Conservation (phyloP, 30 jellyfish, hydroid and myxozoan genomes). For the Mastigias papua region DNA sequence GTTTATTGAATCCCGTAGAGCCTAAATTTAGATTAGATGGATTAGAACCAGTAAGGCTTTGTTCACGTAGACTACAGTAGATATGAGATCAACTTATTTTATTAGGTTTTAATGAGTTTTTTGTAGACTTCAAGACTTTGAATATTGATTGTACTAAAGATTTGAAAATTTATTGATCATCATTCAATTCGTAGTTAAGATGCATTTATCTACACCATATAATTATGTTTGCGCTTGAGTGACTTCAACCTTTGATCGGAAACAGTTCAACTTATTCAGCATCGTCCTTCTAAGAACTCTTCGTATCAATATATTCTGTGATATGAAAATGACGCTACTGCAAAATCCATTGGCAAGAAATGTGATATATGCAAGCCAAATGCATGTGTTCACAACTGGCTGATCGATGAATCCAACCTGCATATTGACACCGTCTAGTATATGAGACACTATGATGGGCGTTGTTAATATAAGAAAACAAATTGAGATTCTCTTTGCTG, state of each 20-base stretch:
- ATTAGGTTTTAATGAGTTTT: too few species aligned
- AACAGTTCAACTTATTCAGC: neutral
- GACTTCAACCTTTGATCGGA: neutral
- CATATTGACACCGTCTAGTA: neutral
- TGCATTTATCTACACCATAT: too few species aligned
- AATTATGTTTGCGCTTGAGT: neutral
- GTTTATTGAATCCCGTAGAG: too few species aligned
- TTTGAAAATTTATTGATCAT: too few species aligned
- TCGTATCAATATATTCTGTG: neutral
- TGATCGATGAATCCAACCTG: neutral
- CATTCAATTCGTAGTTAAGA: too few species aligned
- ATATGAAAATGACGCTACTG: neutral
- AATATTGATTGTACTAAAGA: too few species aligned
- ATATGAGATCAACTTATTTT: too few species aligned
- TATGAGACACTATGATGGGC: neutral
- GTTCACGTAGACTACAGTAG: too few species aligned
- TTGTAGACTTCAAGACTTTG: too few species aligned
- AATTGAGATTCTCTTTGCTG: constrained; percentile 1
- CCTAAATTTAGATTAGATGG: too few species aligned
- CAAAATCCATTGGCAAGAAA: constrained; percentile 6
- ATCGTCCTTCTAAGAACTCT: neutral
- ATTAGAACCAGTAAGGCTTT: too few species aligned
- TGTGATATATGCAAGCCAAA: neutral
- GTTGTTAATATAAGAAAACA: neutral
- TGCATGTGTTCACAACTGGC: neutral